Percentiles rank a stretch among this genome's conserved stretches.
Evolutionary conservation across 1,140 invertebrate genomes (phyloP).

Genomic region (Antheraea mylitta): DNA sequence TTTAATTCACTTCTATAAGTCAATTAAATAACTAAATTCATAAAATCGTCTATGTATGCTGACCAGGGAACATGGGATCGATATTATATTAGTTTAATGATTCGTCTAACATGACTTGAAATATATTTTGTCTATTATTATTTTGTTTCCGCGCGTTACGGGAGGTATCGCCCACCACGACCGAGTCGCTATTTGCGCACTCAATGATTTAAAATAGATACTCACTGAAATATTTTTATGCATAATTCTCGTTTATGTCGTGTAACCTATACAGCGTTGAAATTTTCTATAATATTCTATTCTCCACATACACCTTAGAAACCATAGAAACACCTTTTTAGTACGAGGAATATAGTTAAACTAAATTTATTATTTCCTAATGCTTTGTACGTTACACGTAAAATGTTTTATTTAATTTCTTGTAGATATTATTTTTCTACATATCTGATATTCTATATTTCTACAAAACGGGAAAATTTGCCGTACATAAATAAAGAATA

Average conservation of each 20-base stretch:
- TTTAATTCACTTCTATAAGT: too few relatives aligned
- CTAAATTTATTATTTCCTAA: not conserved
- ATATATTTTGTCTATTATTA: conserved; percentile 15
- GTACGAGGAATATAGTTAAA: not conserved
- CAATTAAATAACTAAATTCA: too few relatives aligned
- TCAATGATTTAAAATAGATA: conserved; percentile 49
- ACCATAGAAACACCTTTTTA: not conserved
- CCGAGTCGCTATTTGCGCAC: conserved; percentile 38
- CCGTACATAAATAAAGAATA: too few relatives aligned
- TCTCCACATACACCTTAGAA: too few relatives aligned
- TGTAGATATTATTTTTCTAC: too few relatives aligned
- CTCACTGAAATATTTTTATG: conserved; percentile 50
- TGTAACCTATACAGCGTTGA: conserved; percentile 16
- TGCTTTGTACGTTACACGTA: too few relatives aligned
- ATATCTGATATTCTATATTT: too few relatives aligned
- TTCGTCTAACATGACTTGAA: not conserved
- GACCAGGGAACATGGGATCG: too few relatives aligned
- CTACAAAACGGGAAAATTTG: too few relatives aligned
- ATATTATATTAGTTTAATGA: not conserved
- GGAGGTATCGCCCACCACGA: conserved; percentile 31
- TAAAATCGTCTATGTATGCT: too few relatives aligned
- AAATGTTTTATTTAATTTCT: too few relatives aligned
- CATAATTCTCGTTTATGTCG: conserved; percentile 21
- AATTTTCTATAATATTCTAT: not conserved
- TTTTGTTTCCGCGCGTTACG: conserved; percentile 3